Percentiles rank a stretch among this genome's conserved stretches.
phyloP scores from a whole-genome alignment of 2,888 invertebrate species.

The Nemoura dubitans region DNA sequence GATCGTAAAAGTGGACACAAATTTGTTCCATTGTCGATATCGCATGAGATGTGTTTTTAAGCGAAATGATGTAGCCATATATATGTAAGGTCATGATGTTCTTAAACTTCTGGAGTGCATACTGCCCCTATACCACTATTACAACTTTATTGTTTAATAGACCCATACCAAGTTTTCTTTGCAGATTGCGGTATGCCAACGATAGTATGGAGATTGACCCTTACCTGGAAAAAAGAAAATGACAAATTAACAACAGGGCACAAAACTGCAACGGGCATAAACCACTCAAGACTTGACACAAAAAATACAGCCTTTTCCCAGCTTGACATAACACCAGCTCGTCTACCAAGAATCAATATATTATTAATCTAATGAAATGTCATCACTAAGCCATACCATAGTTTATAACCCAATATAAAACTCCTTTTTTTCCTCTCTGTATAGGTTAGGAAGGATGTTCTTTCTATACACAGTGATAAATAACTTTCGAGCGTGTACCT shows the following conservation, averaged over 20 bases:
- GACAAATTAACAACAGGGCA: neutral
- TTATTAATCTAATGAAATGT: conserved; percentile 12
- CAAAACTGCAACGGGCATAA: neutral
- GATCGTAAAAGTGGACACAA: too few species aligned
- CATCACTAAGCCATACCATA: neutral
- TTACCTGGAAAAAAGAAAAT: neutral
- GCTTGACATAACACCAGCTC: neutral
- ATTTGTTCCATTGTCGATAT: too few species aligned
- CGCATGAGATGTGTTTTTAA: too few species aligned
- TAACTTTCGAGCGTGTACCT: neutral
- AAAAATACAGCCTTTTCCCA: neutral
- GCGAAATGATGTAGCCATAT: too few species aligned
- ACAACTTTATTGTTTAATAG: too few species aligned
- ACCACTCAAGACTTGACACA: neutral
- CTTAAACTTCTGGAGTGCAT: too few species aligned
- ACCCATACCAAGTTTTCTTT: neutral
- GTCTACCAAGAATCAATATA: neutral
- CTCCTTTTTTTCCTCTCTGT: neutral
- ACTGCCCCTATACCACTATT: too few species aligned
- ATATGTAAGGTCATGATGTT: too few species aligned
- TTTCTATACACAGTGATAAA: neutral
- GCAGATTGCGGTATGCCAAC: neutral
- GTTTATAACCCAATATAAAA: neutral
- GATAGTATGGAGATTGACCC: neutral
- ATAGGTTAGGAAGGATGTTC: neutral